A percentile compares a stretch with the other conserved stretches of the same genome.
Evolutionary conservation across 2,797 vertebrate species (phyloP).

Genomic region (Leucoraja ocellata): DNA sequence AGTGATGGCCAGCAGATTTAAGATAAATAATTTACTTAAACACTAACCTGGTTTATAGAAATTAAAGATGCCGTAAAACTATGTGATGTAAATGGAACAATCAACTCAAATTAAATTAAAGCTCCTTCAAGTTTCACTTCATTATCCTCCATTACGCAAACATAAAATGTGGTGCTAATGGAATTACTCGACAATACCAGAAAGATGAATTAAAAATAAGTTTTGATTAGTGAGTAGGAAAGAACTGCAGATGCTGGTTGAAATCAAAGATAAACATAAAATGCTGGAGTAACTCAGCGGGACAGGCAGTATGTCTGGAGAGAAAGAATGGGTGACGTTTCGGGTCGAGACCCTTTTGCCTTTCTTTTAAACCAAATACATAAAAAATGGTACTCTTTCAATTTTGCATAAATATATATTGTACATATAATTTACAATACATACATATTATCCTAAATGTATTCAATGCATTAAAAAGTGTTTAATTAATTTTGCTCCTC

Average conservation of each 20-base stretch:
- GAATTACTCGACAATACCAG: neutral
- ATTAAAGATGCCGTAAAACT: neutral
- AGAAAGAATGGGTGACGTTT: no score
- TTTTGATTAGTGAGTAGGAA: neutral
- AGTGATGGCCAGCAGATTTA: no score
- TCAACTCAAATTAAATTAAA: neutral
- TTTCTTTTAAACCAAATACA: neutral
- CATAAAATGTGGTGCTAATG: neutral
- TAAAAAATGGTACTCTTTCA: neutral
- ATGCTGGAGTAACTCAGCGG: no score
- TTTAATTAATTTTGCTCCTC: neutral
- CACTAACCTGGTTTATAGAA: neutral
- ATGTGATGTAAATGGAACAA: neutral
- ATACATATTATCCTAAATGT: neutral
- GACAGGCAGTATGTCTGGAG: no score
- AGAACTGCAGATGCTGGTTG: no score
- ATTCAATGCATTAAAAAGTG: neutral
- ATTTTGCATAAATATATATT: neutral
- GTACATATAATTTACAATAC: neutral
- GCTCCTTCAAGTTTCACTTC: neutral
- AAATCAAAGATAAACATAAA: no score
- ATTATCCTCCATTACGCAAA: neutral
- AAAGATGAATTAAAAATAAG: neutral
- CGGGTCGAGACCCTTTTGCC: no score
- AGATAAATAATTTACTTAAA: neutral